Base-by-base conservation (phyloP, 2,888 invertebrate species). In the Agriopis leucophaearia region DNA sequence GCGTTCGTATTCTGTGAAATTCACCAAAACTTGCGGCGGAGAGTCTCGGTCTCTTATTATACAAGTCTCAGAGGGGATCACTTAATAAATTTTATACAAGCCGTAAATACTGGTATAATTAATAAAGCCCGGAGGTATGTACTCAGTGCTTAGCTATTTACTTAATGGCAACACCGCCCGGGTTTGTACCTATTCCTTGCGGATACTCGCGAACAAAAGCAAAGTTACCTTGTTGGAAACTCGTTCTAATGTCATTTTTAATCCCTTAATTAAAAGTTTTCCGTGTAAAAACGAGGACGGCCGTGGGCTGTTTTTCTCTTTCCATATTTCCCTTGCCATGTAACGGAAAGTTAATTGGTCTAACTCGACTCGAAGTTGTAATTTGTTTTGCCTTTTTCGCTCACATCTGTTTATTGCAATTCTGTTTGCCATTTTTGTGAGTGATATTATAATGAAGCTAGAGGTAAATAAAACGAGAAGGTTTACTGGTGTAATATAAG, bases 301-400 rank as follows among this genome's bases (percentile, higher is more conserved):
- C 88, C 85, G 83, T 83, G 80, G 87, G 90, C 87, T 88, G 88
- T 90, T 90, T 90, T 91, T 88, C 89, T 88, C 92, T 92, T 92
- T 92, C 87, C 89, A 92, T 92, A 92, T 92, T 93, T 90, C 84
- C 88, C 86, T 81, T 84, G 87, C 83, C 54, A 58, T 89, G 91
- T 92, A 92, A 91, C 92, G 88, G 89, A 90, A 92, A 92, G 91
- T 90, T 93, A 93, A 93, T 94, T 92, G 92, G 92, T 90, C 85
- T 86, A 87, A 91, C 91, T 92, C 88, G 78, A 86, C 80, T 86
- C 86, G 76, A 90, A 92, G 89, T 92, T 93, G 87, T 92, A 92
- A 92, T 92, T 92, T 91, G 91, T 92, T 93, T 89, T 84, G 78
- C 86, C 78, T 86, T 88, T 83, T 87, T 88, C 79, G 78, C 76